Conservation (phyloP, 37 sponge, comb jelly and placozoan species). For the Diacarnus erythraeanus region DNA sequence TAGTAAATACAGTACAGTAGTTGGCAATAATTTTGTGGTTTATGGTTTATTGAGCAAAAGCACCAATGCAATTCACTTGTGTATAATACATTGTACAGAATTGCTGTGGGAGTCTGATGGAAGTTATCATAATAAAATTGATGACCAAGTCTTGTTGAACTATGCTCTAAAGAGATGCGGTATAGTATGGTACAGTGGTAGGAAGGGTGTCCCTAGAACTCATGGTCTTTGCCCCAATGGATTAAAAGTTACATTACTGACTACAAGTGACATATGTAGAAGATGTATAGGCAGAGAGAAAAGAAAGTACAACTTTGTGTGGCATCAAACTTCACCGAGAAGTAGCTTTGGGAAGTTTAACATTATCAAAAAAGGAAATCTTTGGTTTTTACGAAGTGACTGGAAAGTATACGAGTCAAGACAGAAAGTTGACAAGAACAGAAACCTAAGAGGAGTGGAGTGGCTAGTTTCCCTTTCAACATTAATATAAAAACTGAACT, state of each 20-base stretch:
- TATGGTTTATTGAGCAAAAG: too few species aligned
- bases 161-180: conserved; percentile 21
- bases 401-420: conserved; percentile 6
- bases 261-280: conserved; percentile 28
- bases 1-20: too few species aligned
- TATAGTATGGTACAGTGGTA: conserved; percentile 3
- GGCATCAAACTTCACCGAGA: conserved; percentile 24
- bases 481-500: too few species aligned
- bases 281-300: conserved; percentile 1
- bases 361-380: neutral
- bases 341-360: neutral
- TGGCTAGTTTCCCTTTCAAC: neutral
- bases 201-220: neutral
- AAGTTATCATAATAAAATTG: too few species aligned
- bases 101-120: neutral
- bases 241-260: conserved; percentile 39
- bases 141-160: conserved; percentile 57
- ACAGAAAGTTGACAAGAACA: neutral
- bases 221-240: neutral
- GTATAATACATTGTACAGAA: too few species aligned
- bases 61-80: too few species aligned
- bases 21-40: too few species aligned
- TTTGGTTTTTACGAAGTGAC: conserved; percentile 22
- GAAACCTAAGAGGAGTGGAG: neutral
- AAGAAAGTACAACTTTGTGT: conserved; percentile 18